Percentiles rank a stretch among this genome's conserved stretches.
phyloP scores from a whole-genome alignment of 1,140 invertebrate genomes.

The Hyles euphorbiae region DNA sequence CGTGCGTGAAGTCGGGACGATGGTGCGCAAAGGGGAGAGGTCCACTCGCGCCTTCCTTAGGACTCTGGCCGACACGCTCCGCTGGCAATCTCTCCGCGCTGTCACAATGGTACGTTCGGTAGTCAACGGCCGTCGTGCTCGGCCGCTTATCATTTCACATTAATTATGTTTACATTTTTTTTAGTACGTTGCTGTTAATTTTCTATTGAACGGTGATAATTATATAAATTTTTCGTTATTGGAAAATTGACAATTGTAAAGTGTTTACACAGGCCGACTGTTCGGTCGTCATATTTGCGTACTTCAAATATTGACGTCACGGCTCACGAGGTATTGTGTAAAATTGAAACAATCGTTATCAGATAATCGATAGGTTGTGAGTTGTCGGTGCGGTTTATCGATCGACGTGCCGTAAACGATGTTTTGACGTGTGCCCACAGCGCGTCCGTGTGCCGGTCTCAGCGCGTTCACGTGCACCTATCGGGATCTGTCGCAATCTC shows the following conservation, averaged over 20 bases:
- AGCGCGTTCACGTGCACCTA: conserved; percentile 31
- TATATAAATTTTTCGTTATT: too few relatives aligned
- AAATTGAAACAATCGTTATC: conserved; percentile 20
- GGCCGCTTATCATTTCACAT: conserved; percentile 6
- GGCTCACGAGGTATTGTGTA: conserved; percentile 12
- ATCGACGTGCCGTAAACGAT: conserved; percentile 23
- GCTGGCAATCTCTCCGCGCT: conserved; percentile 52
- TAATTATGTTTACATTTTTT: background rate
- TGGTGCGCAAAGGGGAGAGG: conserved; percentile 65
- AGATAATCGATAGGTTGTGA: conserved; percentile 17
- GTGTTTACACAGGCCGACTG: too few relatives aligned
- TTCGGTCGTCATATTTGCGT: conserved; percentile 5
- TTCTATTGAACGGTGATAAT: background rate
- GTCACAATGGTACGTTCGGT: conserved; percentile 53
- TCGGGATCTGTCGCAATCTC: conserved; percentile 38
- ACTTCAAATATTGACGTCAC: conserved; percentile 16
- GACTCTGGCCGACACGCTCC: conserved; percentile 59
- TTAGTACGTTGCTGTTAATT: too few relatives aligned
- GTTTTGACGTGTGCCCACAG: conserved; percentile 33
- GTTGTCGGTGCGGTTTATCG: conserved; percentile 10
- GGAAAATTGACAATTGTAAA: too few relatives aligned
- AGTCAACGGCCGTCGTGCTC: conserved; percentile 10
- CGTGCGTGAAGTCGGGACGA: conserved; percentile 60
- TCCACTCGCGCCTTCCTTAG: conserved; percentile 55
- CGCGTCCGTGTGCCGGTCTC: conserved; percentile 26